These are phyloP conservation scores for Agrochola macilenta DNA, from an alignment of 2,888 invertebrate genomes.

Conservation along the genomic window DNA sequence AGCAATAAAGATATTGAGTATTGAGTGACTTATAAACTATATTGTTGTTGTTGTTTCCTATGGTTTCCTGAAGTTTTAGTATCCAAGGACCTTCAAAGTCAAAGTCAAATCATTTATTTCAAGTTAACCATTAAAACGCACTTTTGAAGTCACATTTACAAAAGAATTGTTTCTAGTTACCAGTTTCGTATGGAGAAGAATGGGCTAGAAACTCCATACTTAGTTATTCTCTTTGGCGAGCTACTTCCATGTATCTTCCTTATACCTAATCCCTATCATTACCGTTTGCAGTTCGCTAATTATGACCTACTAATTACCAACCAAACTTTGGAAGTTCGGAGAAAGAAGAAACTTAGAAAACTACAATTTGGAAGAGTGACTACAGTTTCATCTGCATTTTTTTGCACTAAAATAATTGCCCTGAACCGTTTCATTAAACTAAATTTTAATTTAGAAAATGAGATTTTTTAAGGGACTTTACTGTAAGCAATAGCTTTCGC, in stretches of 20 bases:
- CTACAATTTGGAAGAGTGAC: not conserved
- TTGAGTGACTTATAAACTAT: too few relatives aligned
- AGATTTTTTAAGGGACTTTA: not conserved
- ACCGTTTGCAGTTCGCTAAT: not conserved
- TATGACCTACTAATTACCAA: too few relatives aligned
- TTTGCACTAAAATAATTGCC: not conserved
- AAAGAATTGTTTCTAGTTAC: not conserved
- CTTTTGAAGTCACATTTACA: not conserved
- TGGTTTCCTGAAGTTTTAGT: not conserved
- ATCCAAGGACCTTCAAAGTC: not conserved
- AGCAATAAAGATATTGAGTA: too few relatives aligned
- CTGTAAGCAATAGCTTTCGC: too few relatives aligned
- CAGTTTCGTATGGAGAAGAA: not conserved
- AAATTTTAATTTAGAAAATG: not conserved
- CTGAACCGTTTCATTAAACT: not conserved
- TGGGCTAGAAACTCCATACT: not conserved
- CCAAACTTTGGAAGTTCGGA: not conserved
- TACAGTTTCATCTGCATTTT: not conserved
- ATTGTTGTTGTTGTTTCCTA: not conserved
- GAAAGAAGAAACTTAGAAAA: too few relatives aligned
- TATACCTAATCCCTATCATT: not conserved
- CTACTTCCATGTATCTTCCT: not conserved
- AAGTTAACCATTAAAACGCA: not conserved
- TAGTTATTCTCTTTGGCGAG: not conserved
- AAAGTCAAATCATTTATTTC: not conserved